A percentile compares a stretch with the other conserved stretches of the same genome.
phyloP scores from a whole-genome alignment of 2,113 vertebrate genomes.

The Loxodonta africana region DNA sequence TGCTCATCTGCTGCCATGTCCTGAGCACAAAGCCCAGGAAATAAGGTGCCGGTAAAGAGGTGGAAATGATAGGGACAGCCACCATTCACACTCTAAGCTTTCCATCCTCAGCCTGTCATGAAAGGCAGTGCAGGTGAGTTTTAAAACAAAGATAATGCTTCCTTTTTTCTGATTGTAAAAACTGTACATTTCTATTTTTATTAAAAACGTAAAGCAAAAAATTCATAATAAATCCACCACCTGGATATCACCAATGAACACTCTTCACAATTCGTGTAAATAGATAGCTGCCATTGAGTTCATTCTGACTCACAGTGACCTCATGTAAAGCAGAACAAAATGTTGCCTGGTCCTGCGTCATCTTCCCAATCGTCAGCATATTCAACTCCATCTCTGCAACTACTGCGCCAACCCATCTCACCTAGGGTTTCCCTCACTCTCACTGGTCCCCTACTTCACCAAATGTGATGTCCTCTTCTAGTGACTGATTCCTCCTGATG shows the following conservation, averaged over 20 bases:
- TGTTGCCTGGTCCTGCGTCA: not conserved
- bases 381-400: not conserved
- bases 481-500: not conserved
- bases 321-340: no score
- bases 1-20: not conserved
- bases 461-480: not conserved
- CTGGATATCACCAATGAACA: not conserved
- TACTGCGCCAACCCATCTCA: not conserved
- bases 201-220: not conserved
- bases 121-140: not conserved
- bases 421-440: not conserved
- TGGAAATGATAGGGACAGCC: fast-evolving
- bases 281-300: not conserved
- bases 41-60: not conserved
- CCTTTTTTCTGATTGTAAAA: not conserved
- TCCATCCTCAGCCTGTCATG: not conserved
- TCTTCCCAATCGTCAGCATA: not conserved
- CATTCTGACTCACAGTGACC: no score
- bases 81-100: fast-evolving
- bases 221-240: not conserved
- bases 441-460: not conserved
- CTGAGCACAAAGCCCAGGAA: not conserved
- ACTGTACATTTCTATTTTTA: not conserved
- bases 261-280: not conserved
- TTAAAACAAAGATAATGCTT: not conserved